phyloP scores from a whole-genome alignment of 2,797 vertebrate species.

The Urophycis tenuis region DNA sequence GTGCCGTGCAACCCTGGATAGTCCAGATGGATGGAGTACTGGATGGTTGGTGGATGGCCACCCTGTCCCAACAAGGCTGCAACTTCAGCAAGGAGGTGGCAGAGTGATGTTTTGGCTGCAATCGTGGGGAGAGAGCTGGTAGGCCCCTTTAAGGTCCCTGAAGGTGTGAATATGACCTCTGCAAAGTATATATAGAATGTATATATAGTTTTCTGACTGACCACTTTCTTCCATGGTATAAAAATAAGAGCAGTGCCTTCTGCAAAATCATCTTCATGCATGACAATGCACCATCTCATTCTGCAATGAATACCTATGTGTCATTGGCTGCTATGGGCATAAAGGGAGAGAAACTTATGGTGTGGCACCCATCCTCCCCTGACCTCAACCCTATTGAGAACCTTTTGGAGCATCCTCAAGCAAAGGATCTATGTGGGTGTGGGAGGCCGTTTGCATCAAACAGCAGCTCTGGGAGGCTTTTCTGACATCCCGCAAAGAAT shows the following conservation, averaged over 20 bases:
- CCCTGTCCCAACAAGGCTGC: constrained; percentile 30
- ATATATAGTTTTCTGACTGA: constrained; percentile 8
- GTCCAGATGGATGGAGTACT: constrained; percentile 26
- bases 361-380: too few species aligned
- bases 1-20: constrained; percentile 10
- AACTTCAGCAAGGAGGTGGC: constrained; percentile 14
- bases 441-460: too few species aligned
- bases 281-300: background rate
- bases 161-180: constrained; percentile 1
- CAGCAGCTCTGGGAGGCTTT: too few species aligned
- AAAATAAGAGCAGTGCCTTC: background rate
- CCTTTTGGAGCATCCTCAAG: too few species aligned
- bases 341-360: too few species aligned
- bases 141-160: background rate
- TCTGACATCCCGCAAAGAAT: too few species aligned
- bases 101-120: background rate
- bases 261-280: constrained; percentile 2
- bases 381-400: too few species aligned
- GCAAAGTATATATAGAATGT: background rate
- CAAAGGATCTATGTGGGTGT: too few species aligned
- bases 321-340: background rate
- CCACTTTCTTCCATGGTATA: constrained; percentile 10
- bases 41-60: constrained; percentile 28
- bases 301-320: background rate
- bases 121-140: background rate